Percentiles rank a stretch among this genome's conserved stretches.
phyloP scores from a whole-genome alignment of 1,140 invertebrate species.

The Lutraria rhynchaena region DNA sequence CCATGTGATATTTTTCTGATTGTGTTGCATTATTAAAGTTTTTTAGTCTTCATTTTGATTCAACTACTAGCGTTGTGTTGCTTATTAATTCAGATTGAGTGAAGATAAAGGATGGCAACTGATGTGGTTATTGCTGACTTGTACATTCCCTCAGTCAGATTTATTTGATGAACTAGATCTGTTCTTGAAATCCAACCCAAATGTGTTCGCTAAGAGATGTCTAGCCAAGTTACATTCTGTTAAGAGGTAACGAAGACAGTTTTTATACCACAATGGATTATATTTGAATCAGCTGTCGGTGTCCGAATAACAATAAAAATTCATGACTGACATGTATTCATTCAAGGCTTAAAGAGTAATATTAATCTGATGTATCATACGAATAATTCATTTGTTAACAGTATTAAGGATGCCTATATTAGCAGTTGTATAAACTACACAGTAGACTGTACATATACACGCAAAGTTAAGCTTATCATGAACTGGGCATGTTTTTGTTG shows the following conservation, averaged over 20 bases:
- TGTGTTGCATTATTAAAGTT: too few species aligned
- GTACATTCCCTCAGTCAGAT: slow-evolving; percentile 67
- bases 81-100: slow-evolving; percentile 68
- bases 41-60: too few species aligned
- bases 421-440: too few species aligned
- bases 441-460: too few species aligned
- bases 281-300: background rate
- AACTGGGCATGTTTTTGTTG: too few species aligned
- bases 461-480: too few species aligned
- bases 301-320: background rate
- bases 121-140: slow-evolving; percentile 66
- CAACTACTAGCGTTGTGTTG: too few species aligned
- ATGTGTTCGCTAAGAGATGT: slow-evolving; percentile 70
- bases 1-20: too few species aligned
- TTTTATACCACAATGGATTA: background rate
- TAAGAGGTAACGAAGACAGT: slow-evolving; percentile 61
- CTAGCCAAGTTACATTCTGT: slow-evolving; percentile 62
- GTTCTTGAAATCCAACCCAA: slow-evolving; percentile 67
- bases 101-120: slow-evolving; percentile 73
- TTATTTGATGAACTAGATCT: slow-evolving; percentile 67
- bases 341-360: too few species aligned
- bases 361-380: too few species aligned
- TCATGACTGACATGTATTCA: background rate
- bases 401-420: too few species aligned
- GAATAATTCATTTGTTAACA: too few species aligned